phyloP scores from a whole-genome alignment of 1,140 invertebrate species.

The Wasmannia auropunctata region DNA sequence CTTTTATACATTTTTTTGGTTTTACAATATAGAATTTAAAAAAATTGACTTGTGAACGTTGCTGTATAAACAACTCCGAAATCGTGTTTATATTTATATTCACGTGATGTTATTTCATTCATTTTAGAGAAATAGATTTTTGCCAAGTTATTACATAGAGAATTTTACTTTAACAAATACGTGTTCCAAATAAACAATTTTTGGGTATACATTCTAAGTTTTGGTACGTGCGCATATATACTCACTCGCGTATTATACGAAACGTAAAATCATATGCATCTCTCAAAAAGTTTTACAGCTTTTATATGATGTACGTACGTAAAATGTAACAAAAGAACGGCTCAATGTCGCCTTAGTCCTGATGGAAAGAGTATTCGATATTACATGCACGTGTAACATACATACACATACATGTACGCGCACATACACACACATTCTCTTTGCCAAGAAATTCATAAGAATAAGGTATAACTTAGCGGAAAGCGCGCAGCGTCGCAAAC shows the following conservation, averaged over 20 bases:
- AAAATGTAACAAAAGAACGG: background rate
- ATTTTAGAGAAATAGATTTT: background rate
- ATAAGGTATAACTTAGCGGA: conserved; percentile 58
- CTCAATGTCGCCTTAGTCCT: conserved; percentile 23
- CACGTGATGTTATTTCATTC: background rate
- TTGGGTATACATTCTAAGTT: background rate
- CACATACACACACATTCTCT: conserved; percentile 7
- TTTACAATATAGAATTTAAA: too few relatives aligned
- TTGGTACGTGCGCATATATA: background rate
- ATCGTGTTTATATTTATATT: background rate
- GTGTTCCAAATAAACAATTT: background rate
- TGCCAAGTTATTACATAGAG: background rate
- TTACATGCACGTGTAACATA: conserved; percentile 26
- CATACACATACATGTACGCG: background rate
- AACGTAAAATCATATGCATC: background rate
- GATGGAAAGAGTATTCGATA: conserved; percentile 50
- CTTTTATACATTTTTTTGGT: background rate
- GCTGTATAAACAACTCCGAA: background rate
- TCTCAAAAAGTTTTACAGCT: conserved; percentile 19
- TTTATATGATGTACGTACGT: conserved; percentile 22
- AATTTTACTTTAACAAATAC: conserved; percentile 5
- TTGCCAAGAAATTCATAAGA: conserved; percentile 59
- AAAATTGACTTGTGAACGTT: too few relatives aligned
- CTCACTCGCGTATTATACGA: background rate
- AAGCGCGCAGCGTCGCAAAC: conserved; percentile 49